phyloP scores from a whole-genome alignment of 2,113 vertebrate species.

The mouse (Mus musculus) region DNA sequence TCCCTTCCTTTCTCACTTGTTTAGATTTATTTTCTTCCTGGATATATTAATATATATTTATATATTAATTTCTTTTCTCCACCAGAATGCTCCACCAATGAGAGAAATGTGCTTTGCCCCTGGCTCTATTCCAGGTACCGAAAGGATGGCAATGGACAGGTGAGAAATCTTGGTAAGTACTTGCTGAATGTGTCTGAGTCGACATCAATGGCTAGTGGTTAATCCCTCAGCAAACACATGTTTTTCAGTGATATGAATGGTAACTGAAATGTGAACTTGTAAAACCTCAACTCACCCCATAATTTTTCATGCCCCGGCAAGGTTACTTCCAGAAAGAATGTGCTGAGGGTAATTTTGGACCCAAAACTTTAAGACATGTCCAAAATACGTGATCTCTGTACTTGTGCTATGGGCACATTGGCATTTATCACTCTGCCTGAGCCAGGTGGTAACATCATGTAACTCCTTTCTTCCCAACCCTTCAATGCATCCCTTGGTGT shows the following conservation, averaged over 20 bases:
- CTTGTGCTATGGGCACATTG: neutral
- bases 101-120: neutral
- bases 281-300: neutral
- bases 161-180: neutral
- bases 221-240: neutral
- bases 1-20: neutral
- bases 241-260: constrained; percentile 11
- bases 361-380: neutral
- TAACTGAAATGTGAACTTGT: neutral
- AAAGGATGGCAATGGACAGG: neutral
- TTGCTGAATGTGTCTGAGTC: neutral
- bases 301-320: neutral
- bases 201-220: neutral
- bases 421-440: neutral
- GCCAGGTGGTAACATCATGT: neutral
- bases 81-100: neutral
- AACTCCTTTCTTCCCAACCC: neutral
- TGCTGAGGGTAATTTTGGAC: neutral
- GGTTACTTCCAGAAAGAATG: neutral
- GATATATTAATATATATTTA: neutral
- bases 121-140: neutral
- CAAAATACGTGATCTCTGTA: neutral
- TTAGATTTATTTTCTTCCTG: constrained; percentile 9
- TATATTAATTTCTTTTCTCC: neutral
- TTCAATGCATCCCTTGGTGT: neutral